Evolutionary conservation across 1,140 invertebrate genomes (phyloP).

Genomic region (Ostrea denselamellosa): DNA sequence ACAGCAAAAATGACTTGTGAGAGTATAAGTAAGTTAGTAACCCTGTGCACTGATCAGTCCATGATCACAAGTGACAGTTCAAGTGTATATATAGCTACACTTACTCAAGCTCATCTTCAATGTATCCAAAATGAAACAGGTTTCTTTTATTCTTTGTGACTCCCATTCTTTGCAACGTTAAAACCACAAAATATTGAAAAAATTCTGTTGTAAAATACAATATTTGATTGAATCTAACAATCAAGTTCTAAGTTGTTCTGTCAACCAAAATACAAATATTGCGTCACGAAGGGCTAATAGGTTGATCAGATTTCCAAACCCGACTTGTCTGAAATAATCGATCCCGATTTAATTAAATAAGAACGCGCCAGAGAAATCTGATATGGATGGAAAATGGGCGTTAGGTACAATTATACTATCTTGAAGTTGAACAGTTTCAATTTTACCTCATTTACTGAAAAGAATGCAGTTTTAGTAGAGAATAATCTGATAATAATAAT

Average conservation of each 20-base stretch:
- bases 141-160: slow-evolving; percentile 24
- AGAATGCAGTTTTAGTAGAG: too few species aligned
- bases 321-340: background rate
- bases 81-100: background rate
- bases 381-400: too few species aligned
- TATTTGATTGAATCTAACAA: background rate
- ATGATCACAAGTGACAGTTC: too few species aligned
- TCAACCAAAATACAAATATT: slow-evolving; percentile 7
- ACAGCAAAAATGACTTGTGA: too few species aligned
- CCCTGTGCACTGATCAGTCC: too few species aligned
- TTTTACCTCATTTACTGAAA: too few species aligned
- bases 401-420: too few species aligned
- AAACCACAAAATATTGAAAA: background rate
- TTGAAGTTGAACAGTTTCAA: too few species aligned
- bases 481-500: too few species aligned
- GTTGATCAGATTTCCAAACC: background rate
- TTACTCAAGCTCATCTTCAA: slow-evolving; percentile 28
- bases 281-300: background rate
- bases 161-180: background rate
- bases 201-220: background rate
- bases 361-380: too few species aligned
- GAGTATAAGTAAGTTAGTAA: too few species aligned
- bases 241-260: background rate
- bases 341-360: background rate
- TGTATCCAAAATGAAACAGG: slow-evolving; percentile 2